Percentiles rank a stretch among this genome's conserved stretches.
Conservation (phyloP, 2,888 invertebrate genomes). For the Odontocerum albicorne region DNA sequence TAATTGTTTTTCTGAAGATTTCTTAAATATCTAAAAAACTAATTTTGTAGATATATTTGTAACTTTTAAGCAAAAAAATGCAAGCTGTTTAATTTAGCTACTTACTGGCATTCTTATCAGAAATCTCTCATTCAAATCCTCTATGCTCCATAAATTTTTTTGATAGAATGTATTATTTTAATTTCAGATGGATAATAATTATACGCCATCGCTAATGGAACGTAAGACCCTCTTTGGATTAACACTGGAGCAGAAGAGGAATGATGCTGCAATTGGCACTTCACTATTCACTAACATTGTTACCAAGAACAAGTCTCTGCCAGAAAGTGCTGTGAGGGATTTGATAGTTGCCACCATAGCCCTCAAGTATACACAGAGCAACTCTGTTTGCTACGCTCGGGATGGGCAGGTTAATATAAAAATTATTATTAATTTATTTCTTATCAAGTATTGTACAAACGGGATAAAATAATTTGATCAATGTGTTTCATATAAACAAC, state of each 20-base stretch:
- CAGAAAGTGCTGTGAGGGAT: constrained; percentile 80
- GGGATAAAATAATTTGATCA: too few species aligned
- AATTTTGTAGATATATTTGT: background rate
- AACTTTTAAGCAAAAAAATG: too few species aligned
- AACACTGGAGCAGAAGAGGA: constrained; percentile 84
- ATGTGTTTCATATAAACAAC: too few species aligned
- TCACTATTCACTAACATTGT: constrained; percentile 82
- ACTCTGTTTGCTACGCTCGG: constrained; percentile 95
- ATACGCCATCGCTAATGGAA: constrained; percentile 80
- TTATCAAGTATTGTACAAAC: too few species aligned
- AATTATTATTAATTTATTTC: too few species aligned
- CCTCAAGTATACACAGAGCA: constrained; percentile 97
- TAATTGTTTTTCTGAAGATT: too few species aligned
- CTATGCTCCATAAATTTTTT: too few species aligned
- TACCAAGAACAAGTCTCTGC: constrained; percentile 65
- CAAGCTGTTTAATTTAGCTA: too few species aligned
- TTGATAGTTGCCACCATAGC: constrained; percentile 95
- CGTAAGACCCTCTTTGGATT: constrained; percentile 83
- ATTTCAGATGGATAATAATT: constrained; percentile 80
- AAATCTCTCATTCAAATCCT: too few species aligned
- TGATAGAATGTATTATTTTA: constrained; percentile 28
- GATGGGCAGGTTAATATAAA: constrained; percentile 79
- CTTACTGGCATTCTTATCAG: too few species aligned
- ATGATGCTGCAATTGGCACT: constrained; percentile 80
- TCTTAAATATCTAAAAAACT: too few species aligned